Conservation (phyloP, 2,113 vertebrate genomes). For the Aspiorhynchus laticeps region DNA sequence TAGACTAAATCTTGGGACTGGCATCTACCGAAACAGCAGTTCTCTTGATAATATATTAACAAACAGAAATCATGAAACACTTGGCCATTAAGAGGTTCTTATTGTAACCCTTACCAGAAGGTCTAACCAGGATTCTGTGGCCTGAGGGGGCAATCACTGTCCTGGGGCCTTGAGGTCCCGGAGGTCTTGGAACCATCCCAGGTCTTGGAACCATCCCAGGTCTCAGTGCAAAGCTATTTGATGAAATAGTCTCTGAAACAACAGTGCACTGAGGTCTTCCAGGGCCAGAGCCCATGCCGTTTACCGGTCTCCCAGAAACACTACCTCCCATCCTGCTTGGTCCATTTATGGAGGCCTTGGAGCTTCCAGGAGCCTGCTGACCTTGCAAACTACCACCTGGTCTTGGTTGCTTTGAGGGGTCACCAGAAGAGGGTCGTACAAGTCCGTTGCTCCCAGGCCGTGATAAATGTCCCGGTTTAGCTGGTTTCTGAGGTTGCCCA, state of each 20-base stretch:
- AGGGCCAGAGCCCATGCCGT: slow-evolving; percentile 67
- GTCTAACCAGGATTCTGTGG: slow-evolving; percentile 74
- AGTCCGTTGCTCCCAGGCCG: slow-evolving; percentile 60
- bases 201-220: slow-evolving; percentile 74
- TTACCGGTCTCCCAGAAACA: slow-evolving; percentile 57
- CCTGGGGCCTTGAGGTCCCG: slow-evolving; percentile 61
- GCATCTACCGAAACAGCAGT: not conserved
- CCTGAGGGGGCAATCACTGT: slow-evolving; percentile 71
- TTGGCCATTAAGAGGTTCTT: too few relatives aligned
- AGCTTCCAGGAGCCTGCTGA: slow-evolving; percentile 54
- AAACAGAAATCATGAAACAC: not conserved
- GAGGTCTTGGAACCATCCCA: slow-evolving; percentile 59
- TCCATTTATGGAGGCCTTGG: slow-evolving; percentile 45
- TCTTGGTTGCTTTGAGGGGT: slow-evolving; percentile 53
- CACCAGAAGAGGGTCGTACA: slow-evolving; percentile 55
- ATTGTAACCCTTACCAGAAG: slow-evolving; percentile 66
- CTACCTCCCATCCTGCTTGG: slow-evolving; percentile 53
- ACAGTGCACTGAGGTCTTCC: slow-evolving; percentile 89
- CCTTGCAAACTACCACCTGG: slow-evolving; percentile 54
- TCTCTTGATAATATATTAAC: not conserved
- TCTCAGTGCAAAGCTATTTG: slow-evolving; percentile 84
- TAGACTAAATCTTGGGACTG: too few relatives aligned
- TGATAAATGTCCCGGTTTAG: slow-evolving; percentile 56
- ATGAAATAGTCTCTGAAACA: slow-evolving; percentile 94
- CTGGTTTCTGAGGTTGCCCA: slow-evolving; percentile 50